A percentile compares a stretch with the other conserved stretches of the same genome.
These are phyloP conservation scores for Didymodactylos carnosus DNA, from an alignment of 2,888 invertebrate species.

Conservation along the genomic window DNA sequence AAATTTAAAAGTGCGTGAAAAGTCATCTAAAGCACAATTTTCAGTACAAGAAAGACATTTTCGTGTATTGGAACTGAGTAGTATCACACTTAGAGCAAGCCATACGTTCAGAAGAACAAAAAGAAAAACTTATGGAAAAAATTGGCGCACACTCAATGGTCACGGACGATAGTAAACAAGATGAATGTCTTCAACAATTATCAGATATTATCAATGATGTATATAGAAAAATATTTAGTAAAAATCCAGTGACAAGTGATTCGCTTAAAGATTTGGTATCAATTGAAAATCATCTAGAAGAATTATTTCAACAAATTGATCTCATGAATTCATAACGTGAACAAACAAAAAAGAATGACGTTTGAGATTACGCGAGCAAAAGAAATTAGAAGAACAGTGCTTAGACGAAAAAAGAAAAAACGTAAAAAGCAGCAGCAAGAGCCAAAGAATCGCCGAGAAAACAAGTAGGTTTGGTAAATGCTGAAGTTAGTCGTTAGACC, in stretches of 20 bases:
- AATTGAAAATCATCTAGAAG: conserved; percentile 34
- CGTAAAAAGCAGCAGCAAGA: conserved; percentile 32
- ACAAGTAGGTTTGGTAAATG: no score
- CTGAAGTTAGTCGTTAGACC: no score
- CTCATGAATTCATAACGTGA: conserved; percentile 34
- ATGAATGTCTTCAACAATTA: no score
- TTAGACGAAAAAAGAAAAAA: no score
- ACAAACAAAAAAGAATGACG: conserved; percentile 34
- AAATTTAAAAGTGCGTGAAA: conserved; percentile 31
- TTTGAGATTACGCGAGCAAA: conserved; percentile 30
- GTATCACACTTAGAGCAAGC: background rate
- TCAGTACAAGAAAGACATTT: conserved; percentile 1
- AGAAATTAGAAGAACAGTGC: conserved; percentile 33
- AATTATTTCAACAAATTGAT: conserved; percentile 34
- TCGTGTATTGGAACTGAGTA: background rate
- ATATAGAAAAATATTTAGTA: no score
- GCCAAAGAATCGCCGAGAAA: conserved; percentile 35
- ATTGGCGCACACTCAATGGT: no score
- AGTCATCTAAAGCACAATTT: conserved; percentile 19
- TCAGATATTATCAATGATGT: no score
- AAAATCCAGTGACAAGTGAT: no score
- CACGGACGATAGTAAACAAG: no score
- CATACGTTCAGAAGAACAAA: background rate
- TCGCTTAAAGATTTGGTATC: no score
- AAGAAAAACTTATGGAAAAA: background rate